Evolutionary conservation across 2,888 invertebrate genomes (phyloP), one percentile per base, ranked within the genome.

Genomic region (Marronus borbonicus): DNA sequence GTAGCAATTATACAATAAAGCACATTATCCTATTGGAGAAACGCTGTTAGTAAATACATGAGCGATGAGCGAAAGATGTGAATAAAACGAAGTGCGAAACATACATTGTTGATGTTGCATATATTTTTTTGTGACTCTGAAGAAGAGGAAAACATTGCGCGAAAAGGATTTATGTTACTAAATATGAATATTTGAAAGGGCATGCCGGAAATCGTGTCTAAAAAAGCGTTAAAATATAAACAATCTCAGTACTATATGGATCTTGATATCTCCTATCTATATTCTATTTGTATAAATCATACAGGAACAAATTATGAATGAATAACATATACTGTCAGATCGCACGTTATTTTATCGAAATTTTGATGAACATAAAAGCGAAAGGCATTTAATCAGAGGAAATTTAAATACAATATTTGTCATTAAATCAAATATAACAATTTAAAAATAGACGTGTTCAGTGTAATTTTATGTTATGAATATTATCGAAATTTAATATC

Each of bases 171-270:
- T 55, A 55, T 20, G 55, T 55, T 52, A 10, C 7, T 52, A 36
- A 36, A 4, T 31, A 36, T 3, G 64, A 10, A 65, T 1, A 4
- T 14, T 36, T 31, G 64, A n/a, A 14, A 70, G 70, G 36, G 55
- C 5, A 70, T 70, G 36, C 70, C 70, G 70, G 70, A 70, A 70
- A 70, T 55, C 49, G 70, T 55, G 36, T 36, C 49, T 70, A 70
- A 70, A 70, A 70, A 69, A 70, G 31, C 70, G 70, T 70, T 70
- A 55, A 31, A 70, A 70, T 70, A 70, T 70, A 70, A 70, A 70
- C 70, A 70, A 55, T 12, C 28, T n/a, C 36, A 8, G 14, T 64
- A 65, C 65, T 65, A 39, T 39, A 65, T 39, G n/a, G 36, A n/a
- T 65, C 39, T 52, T 36, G 70, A 70, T 70, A 70, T 70, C 70